Evolutionary conservation across 2,113 vertebrate species (phyloP), one percentile per base, ranked within the genome.

Genomic region (Martes martes): DNA sequence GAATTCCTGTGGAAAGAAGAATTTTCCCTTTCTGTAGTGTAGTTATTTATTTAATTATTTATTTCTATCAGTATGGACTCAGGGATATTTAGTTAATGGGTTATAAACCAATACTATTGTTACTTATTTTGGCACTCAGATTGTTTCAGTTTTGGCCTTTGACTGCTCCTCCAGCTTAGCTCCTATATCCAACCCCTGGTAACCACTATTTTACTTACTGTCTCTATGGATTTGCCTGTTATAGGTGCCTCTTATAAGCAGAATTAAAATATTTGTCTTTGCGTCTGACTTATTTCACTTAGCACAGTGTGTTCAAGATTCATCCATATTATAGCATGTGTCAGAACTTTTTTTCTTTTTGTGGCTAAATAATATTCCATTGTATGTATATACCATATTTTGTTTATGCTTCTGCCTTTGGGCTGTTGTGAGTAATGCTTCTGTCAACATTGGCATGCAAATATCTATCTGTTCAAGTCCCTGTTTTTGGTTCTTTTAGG

Each of bases 11-110:
- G 26, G n/a, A 89, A 84, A 59, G 42, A 90, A 78, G n/a, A 42
- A 73, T 73, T 95, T 93, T 89, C 21, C 28, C 26, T 88, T 83
- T 73, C 21, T 2, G 15, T 63, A 33, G 28, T 33, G 71, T 78
- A 52, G 4, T 85, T 71, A 79, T 67, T 76, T 63, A 65, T 91
- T 91, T 89, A 89, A 31, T 96, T 19, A 84, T 93, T 89, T 89
- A 69, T 85, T 89, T 82, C 19, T 83, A 2, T 85, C n/a, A 73
- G 5, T 36, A 28, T 80, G n/a, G 71, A 73, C 23, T 90, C 42
- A 67, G 13, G 33, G 55, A 52, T 85, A 31, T 89, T 88, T 87
- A 87, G 52, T 86, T 87, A 55, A 78, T 67, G 11, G 36, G 24
- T 88, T 71, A 59, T 52, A 55, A 81, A 69, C 47, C 4, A 69